Evolutionary conservation across 2,888 invertebrate species (phyloP), one percentile per base, ranked within the genome.

Genomic region (Lasioglossum oenotherae): DNA sequence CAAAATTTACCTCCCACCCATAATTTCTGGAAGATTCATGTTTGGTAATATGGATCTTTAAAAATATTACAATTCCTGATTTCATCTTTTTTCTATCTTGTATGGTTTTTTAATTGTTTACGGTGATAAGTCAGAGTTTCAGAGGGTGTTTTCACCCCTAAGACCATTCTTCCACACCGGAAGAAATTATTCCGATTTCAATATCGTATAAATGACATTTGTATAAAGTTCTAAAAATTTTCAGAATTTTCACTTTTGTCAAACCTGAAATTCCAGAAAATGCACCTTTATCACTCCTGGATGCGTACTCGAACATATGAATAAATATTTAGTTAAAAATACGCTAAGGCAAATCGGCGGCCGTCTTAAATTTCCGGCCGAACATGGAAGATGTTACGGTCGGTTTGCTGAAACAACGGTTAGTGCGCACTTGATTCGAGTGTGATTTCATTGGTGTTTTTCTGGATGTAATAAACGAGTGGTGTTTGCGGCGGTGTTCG

Each of bases 391-490:
- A 74, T 74, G 81, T 77, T 74, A 75, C 46, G 46, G 57, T 75
- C 71, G 64, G 35, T 85, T 78, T 72, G 44, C 69, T 27, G 60
- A n/a, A 81, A 85, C 86, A 81, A 86, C 81, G 38, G 6, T 49
- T 19, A n/a, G 23, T 38, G 67, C 60, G 57, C 41, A 64, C 71
- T 76, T 69, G 74, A 85, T 87, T 87, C 82, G 84, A 71, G 85
- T 80, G 82, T 74, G 60, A 84, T 90, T 91, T 91, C 75, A 78
- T 90, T 88, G 74, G 81, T 78, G 38, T 89, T 88, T 89, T 89
- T 88, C 84, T 78, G 78, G 87, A 78, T 91, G 90, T 89, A 91
- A 93, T 92, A 92, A 93, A 93, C 91, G 93, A 91, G 91, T 89
- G 88, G 89, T 90, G 90, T 89, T 89, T 82, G 92, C 87, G 89